These are phyloP conservation scores for Scaptomyza parva DNA, from an alignment of 2,888 invertebrate species.

Conservation along the genomic window DNA sequence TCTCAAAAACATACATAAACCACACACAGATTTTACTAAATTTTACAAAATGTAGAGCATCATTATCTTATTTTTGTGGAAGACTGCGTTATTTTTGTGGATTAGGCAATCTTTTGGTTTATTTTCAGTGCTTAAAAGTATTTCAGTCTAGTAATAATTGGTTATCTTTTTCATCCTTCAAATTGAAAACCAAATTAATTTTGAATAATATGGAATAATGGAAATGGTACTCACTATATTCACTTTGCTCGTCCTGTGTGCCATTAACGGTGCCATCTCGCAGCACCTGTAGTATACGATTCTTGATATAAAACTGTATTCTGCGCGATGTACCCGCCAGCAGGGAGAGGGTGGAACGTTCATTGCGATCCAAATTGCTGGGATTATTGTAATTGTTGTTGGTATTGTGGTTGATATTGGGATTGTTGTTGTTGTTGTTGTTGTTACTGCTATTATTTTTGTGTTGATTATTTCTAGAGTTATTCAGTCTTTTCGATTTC, in stretches of 20 bases:
- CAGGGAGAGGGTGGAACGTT: slow-evolving; percentile 93
- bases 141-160: no score
- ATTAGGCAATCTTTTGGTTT: no score
- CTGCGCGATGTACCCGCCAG: slow-evolving; percentile 92
- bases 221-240: slow-evolving; percentile 93
- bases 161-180: no score
- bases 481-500: slow-evolving; percentile 85
- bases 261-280: slow-evolving; percentile 95
- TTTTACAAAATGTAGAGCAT: not conserved
- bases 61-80: not conserved
- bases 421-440: slow-evolving; percentile 29
- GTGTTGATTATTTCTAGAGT: slow-evolving; percentile 82
- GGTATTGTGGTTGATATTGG: slow-evolving; percentile 46
- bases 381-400: slow-evolving; percentile 67
- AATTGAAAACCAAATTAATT: no score
- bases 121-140: no score
- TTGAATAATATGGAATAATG: no score
- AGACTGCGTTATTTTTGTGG: no score
- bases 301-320: slow-evolving; percentile 93
- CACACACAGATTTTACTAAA: not conserved
- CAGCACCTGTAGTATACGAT: slow-evolving; percentile 92
- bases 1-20: slow-evolving; percentile 5
- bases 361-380: slow-evolving; percentile 84
- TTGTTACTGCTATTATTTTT: slow-evolving; percentile 73
- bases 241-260: slow-evolving; percentile 91